Base-by-base conservation (phyloP, 2,888 invertebrate genomes). In the Tanaodytes sp. region DNA sequence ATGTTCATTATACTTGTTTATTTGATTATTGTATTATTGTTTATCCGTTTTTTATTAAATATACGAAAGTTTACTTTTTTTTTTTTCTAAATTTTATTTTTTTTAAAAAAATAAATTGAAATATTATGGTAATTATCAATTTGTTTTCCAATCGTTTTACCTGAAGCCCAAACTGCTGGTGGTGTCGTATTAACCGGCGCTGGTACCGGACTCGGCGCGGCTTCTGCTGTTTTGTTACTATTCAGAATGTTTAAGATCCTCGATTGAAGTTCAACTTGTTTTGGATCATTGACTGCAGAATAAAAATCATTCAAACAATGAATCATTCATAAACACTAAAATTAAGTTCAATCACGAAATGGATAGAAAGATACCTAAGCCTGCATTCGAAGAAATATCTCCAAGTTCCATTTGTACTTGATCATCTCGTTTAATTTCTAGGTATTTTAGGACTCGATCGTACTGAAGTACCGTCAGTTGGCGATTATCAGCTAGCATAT, bases 401-500 rank as follows among this genome's bases (percentile, higher is more conserved):
- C 92, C 91, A 12, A 93, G 82, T 84, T 95, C 94, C 43, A 90
- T 86, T 82, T 92, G 92, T 0, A 91, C 87, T 85, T 94, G 94
- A 42, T 91, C 86, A 74, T 93, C 91, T 30, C 91, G 88, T 65
- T 91, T 89, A 73, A 93, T 91, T 86, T 92, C 88, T 27, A 93
- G 85, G 81, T 92, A 92, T 55, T 87, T 86, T 49, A 95, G 88
- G 9, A 95, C 87, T 72, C 91, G 90, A 76, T 95, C 94, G 74
- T 94, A 94, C 82, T 95, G 94, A 14, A 91, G 80, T 0, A 91
- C 91, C 0, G 93, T 93, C 37, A 95, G 85, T 11, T 91, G 90
- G 49, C 92, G 89, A 77, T 94, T 95, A 79, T 95, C 93, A 0
- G 94, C 93, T 39, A 97, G 85, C 80, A 95, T 89, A 63, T 93